A percentile compares a stretch with the other conserved stretches of the same genome.
Evolutionary conservation across 2,113 vertebrate genomes (phyloP).

Genomic region (Eulacestoma nigropectus): DNA sequence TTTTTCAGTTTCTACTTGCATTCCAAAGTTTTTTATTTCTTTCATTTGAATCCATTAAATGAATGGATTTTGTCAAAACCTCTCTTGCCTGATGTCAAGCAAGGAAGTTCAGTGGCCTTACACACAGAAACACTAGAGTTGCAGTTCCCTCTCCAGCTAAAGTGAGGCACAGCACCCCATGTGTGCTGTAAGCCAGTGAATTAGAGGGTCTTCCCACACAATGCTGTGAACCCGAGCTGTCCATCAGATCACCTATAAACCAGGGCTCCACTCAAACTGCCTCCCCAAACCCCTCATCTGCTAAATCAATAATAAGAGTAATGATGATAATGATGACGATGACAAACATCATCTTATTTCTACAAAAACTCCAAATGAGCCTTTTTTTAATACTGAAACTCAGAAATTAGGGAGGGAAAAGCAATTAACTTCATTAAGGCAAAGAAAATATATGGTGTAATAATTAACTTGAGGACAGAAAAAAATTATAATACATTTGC

Average conservation of each 20-base stretch:
- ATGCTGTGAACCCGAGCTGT: neutral
- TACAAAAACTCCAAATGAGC: neutral
- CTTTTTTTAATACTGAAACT: neutral
- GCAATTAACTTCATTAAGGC: neutral
- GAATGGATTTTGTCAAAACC: neutral
- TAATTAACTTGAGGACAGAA: neutral
- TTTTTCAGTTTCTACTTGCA: neutral
- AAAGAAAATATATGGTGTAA: neutral
- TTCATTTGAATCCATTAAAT: neutral
- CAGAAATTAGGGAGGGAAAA: neutral
- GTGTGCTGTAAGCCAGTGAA: neutral
- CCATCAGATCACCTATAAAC: neutral
- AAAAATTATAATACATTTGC: neutral
- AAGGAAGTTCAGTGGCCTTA: neutral
- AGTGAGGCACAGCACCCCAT: fast-evolving
- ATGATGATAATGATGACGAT: fast-evolving
- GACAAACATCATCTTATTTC: neutral
- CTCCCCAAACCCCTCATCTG: neutral
- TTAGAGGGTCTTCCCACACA: neutral
- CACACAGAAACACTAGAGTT: neutral
- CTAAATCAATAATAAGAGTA: neutral
- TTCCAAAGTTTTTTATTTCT: neutral
- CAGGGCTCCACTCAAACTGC: neutral
- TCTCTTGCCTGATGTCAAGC: neutral
- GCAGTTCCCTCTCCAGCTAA: neutral